These are phyloP conservation scores for Myrmophylax atrothorax DNA, from an alignment of 2,113 vertebrate genomes.

Conservation along the genomic window DNA sequence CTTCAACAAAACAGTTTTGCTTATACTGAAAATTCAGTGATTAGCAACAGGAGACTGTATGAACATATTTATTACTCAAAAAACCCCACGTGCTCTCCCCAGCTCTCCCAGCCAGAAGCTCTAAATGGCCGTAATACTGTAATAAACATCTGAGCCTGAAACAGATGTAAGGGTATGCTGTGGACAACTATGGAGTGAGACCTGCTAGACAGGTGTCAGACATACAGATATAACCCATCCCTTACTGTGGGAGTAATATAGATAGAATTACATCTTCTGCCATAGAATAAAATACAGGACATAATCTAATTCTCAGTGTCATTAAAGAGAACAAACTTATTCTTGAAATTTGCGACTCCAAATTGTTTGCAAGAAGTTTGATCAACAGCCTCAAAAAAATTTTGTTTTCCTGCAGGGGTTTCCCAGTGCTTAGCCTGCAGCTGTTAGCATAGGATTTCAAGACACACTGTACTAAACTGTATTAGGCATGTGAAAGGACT, in stretches of 20 bases:
- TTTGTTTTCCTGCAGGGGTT: neutral
- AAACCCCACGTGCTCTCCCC: neutral
- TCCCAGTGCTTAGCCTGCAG: constrained; percentile 1
- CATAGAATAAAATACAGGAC: neutral
- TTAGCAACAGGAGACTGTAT: neutral
- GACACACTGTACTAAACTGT: constrained; percentile 47
- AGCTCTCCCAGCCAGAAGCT: neutral
- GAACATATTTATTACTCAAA: neutral
- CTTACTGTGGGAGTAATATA: neutral
- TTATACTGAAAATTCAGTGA: neutral
- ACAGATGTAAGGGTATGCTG: neutral
- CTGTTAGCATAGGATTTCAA: constrained; percentile 44
- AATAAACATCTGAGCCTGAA: neutral
- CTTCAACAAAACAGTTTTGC: neutral
- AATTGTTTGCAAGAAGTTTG: neutral
- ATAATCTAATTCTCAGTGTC: neutral
- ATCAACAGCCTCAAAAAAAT: neutral
- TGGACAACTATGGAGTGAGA: neutral
- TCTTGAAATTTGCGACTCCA: neutral
- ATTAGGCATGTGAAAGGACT: constrained; percentile 66
- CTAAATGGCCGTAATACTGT: neutral
- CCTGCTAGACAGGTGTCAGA: neutral
- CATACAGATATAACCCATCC: neutral
- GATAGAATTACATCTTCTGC: neutral
- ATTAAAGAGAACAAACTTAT: neutral